A percentile compares a stretch with the other conserved stretches of the same genome.
These are phyloP conservation scores for Eurystomus gularis DNA, from an alignment of 2,113 vertebrate species.

Conservation along the genomic window DNA sequence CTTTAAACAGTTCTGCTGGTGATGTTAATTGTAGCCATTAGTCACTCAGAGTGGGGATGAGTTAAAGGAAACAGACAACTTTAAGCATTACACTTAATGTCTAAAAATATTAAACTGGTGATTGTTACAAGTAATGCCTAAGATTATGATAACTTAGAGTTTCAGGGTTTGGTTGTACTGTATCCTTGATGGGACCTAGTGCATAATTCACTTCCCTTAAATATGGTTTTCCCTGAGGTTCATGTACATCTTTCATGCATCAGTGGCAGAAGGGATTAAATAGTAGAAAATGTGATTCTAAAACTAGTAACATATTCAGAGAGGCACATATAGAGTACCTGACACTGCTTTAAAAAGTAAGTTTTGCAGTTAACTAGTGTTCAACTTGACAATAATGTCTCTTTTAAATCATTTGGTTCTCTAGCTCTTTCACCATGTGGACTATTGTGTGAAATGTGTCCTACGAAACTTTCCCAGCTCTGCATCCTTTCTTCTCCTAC, in stretches of 20 bases:
- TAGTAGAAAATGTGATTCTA: not conserved
- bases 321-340: not conserved
- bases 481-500: not conserved
- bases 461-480: not conserved
- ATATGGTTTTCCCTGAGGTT: not conserved
- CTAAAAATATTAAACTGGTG: not conserved
- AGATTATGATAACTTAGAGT: not conserved
- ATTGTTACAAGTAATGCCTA: not conserved
- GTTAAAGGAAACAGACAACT: constrained; percentile 19
- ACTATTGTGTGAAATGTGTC: not conserved
- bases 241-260: not conserved
- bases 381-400: not conserved
- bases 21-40: constrained; percentile 5
- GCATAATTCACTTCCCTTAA: not conserved
- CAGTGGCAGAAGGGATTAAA: not conserved
- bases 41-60: not conserved
- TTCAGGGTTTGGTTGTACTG: not conserved
- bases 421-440: not conserved
- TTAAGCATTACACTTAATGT: not conserved
- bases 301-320: not conserved
- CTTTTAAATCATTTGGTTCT: not conserved
- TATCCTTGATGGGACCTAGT: not conserved
- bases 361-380: not conserved
- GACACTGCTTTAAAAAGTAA: not conserved
- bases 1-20: constrained; percentile 1